phyloP scores from a whole-genome alignment of 1,140 invertebrate species.

The Akabosia matsudoensis region DNA sequence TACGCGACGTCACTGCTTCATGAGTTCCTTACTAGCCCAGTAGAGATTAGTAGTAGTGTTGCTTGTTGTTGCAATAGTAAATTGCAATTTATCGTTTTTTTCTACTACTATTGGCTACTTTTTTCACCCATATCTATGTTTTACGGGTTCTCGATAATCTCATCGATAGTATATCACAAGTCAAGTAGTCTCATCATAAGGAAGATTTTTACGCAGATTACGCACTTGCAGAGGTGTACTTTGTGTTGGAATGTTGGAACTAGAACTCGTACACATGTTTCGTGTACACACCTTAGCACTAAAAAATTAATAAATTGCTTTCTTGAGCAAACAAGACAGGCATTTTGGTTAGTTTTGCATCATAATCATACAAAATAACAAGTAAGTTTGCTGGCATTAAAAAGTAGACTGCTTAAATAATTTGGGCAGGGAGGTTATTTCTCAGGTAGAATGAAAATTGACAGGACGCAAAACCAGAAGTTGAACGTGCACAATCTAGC shows the following conservation, averaged over 20 bases:
- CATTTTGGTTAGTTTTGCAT: neutral
- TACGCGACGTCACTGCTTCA: neutral
- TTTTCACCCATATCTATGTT: too few species aligned
- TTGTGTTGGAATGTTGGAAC: too few species aligned
- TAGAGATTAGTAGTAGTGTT: too few species aligned
- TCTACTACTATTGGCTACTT: too few species aligned
- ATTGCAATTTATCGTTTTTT: constrained; percentile 14
- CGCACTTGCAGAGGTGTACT: too few species aligned
- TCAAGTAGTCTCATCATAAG: too few species aligned
- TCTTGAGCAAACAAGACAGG: constrained; percentile 10
- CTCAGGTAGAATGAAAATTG: too few species aligned
- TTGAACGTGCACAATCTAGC: too few species aligned
- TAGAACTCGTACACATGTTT: neutral
- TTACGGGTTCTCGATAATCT: too few species aligned
- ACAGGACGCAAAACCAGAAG: constrained; percentile 1
- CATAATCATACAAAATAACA: neutral
- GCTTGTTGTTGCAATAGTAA: neutral
- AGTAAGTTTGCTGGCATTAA: neutral
- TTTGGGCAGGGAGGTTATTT: neutral
- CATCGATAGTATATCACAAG: too few species aligned
- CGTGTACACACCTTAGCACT: neutral
- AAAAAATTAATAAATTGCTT: constrained; percentile 9
- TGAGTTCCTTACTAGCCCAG: neutral
- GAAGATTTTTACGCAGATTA: too few species aligned
- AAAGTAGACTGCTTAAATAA: constrained; percentile 13